Conservation (phyloP, 2,888 invertebrate genomes). For the Mongoloraphidia duomilia region DNA sequence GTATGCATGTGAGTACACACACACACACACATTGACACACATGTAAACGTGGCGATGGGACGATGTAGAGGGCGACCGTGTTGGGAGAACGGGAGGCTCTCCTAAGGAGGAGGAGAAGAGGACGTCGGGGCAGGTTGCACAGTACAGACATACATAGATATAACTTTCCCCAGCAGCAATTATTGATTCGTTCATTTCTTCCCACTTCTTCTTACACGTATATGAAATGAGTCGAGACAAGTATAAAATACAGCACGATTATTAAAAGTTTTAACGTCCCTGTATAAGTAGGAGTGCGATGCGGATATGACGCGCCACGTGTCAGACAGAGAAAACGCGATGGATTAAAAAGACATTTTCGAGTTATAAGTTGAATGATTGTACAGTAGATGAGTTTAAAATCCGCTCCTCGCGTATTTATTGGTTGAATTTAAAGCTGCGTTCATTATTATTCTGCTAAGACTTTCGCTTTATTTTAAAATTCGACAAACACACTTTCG, state of each 20-base stretch:
- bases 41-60: too few species aligned
- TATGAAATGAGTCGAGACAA: slow-evolving; percentile 3
- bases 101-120: too few species aligned
- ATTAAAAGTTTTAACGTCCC: background rate
- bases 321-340: background rate
- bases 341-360: slow-evolving; percentile 1
- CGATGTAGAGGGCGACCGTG: too few species aligned
- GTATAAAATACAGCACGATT: slow-evolving; percentile 2
- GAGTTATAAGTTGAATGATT: slow-evolving; percentile 32
- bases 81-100: too few species aligned
- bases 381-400: slow-evolving; percentile 31
- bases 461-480: slow-evolving; percentile 24
- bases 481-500: background rate
- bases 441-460: slow-evolving; percentile 10
- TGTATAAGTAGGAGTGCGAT: background rate
- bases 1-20: too few species aligned
- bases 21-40: too few species aligned
- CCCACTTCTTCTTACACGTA: slow-evolving; percentile 2
- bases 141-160: too few species aligned
- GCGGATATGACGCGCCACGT: background rate
- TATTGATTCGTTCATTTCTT: slow-evolving; percentile 7
- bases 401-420: slow-evolving; percentile 29
- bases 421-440: slow-evolving; percentile 20
- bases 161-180: slow-evolving; percentile 1
- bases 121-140: too few species aligned